phyloP scores from a whole-genome alignment of 1,140 invertebrate species.

The Trigoniulus corallinus region DNA sequence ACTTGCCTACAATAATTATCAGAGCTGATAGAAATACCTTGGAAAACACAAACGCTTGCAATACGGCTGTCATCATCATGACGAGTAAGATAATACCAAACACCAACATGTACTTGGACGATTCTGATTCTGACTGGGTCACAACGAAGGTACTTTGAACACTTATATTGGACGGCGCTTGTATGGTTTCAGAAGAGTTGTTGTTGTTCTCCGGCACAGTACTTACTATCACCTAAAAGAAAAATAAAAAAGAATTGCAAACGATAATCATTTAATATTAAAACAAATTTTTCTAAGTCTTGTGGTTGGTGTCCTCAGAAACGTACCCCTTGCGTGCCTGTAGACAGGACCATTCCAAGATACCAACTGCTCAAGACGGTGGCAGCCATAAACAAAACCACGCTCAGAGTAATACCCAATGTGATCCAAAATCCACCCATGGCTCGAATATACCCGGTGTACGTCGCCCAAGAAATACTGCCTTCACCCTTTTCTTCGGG shows the following conservation, averaged over 20 bases:
- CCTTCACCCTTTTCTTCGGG: slow-evolving; percentile 17
- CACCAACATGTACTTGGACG: background rate
- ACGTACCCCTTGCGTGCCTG: too few relatives aligned
- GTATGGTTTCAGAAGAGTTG: too few relatives aligned
- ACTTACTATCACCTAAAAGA: too few relatives aligned
- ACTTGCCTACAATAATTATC: background rate
- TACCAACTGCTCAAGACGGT: slow-evolving; percentile 43
- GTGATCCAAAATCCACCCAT: slow-evolving; percentile 39
- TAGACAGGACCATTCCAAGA: slow-evolving; percentile 50
- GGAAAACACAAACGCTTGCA: background rate
- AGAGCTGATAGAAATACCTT: background rate
- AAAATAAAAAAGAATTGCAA: too few relatives aligned
- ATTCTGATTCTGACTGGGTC: too few relatives aligned
- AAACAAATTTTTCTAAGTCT: too few relatives aligned
- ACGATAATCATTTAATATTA: too few relatives aligned
- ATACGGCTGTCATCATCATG: background rate
- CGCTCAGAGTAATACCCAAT: slow-evolving; percentile 32
- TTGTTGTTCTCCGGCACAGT: too few relatives aligned
- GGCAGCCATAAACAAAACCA: slow-evolving; percentile 37
- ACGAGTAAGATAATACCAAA: background rate
- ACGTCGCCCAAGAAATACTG: slow-evolving; percentile 27
- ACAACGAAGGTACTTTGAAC: too few relatives aligned
- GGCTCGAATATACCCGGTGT: slow-evolving; percentile 36
- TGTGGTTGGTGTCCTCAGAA: too few relatives aligned
- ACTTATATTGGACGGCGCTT: too few relatives aligned